Evolutionary conservation across 2,888 invertebrate genomes (phyloP).

Genomic region (Zele albiditarsus): DNA sequence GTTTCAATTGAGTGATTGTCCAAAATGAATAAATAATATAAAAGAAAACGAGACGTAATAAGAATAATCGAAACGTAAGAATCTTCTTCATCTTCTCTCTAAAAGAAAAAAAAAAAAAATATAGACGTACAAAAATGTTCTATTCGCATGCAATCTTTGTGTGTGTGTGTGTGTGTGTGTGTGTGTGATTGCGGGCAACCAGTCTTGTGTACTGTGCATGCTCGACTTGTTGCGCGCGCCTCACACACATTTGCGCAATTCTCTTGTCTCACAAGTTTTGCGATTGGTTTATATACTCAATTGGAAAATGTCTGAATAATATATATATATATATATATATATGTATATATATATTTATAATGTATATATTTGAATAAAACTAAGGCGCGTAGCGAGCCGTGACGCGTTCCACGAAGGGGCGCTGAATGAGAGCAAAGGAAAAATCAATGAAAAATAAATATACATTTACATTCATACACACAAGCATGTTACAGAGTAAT

Average conservation of each 20-base stretch:
- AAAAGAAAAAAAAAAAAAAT: neutral
- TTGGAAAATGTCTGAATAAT: slow-evolving; percentile 24
- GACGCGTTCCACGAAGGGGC: slow-evolving; percentile 33
- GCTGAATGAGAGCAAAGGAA: slow-evolving; percentile 36
- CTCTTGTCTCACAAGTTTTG: slow-evolving; percentile 24
- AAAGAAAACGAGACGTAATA: neutral
- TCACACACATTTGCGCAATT: slow-evolving; percentile 27
- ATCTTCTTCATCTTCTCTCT: neutral
- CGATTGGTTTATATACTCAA: slow-evolving; percentile 30
- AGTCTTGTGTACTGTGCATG: slow-evolving; percentile 28
- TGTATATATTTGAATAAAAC: slow-evolving; percentile 35
- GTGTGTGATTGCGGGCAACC: slow-evolving; percentile 28
- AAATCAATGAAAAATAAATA: slow-evolving; percentile 25
- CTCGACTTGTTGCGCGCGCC: slow-evolving; percentile 29
- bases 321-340: too few species aligned
- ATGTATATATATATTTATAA: slow-evolving; percentile 1
- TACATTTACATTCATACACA: neutral
- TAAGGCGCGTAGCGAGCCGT: slow-evolving; percentile 38
- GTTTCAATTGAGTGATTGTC: neutral
- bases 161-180: neutral
- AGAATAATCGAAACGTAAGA: neutral
- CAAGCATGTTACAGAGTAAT: slow-evolving; percentile 22
- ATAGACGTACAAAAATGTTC: neutral
- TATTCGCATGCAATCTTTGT: slow-evolving; percentile 13
- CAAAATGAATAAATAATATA: neutral